Evolutionary conservation across 2,113 vertebrate species (phyloP), one percentile per base, ranked within the genome.

Genomic region (Periophthalmodon schlosseri): DNA sequence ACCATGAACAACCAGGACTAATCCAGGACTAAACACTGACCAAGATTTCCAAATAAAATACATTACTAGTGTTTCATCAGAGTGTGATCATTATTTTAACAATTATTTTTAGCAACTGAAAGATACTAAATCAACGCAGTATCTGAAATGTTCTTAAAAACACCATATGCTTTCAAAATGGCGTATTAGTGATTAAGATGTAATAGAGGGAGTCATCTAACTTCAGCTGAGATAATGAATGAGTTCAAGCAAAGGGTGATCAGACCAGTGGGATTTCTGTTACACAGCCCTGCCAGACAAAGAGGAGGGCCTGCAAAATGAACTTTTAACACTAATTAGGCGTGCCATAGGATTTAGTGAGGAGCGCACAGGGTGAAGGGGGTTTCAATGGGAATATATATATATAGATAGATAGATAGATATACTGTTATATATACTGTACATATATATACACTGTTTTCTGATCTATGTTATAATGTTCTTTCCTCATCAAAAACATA

Each of bases 231-330:
- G 47, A 9, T 50, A 56, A 81, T 80, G 70, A 72, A 76, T 78
- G 50, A 64, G 39, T 78, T 87, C 71, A 77, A 79, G 63, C 39
- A 75, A 46, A 70, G 67, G 69, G 47, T 82, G 71, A 73, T 69
- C 57, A 75, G 71, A 10, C 68, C 77, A 56, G 13, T 0, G 69
- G 74, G 76, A 86, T 77, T 69, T 72, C 69, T 74, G 33, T 73
- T 74, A 58, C 21, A 64, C 21, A 44, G n/a, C 72, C 58, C 77
- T 68, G 74, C 75, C 44, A 14, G 23, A 60, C 70, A 46, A 60
- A 68, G 65, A 68, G 60, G 67, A 47, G 61, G 33, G 65, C 23
- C 21, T 39, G 66, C 12, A 76, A 68, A 61, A 72, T 76, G 21
- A 49, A 68, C 46, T 70, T 69, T 68, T 39, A 60, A 68, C 69